These are phyloP conservation scores for Nothoprocta perdicaria DNA, from an alignment of 2,113 vertebrate genomes.

Conservation along the genomic window DNA sequence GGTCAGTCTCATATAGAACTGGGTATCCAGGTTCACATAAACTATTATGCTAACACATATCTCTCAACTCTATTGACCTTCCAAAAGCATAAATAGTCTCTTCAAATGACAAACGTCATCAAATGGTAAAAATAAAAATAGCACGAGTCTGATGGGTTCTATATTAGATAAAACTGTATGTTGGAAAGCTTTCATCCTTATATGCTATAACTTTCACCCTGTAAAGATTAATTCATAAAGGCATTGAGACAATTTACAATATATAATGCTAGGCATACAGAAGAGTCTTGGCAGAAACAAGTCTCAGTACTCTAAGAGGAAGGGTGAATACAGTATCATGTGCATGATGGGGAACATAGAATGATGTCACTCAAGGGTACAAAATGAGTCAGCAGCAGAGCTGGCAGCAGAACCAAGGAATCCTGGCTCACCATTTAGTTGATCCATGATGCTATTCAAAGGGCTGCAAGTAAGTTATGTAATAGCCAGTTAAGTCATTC, in stretches of 20 bases:
- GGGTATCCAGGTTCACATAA: background rate
- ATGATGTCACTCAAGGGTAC: background rate
- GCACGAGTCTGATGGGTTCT: background rate
- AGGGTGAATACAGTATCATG: background rate
- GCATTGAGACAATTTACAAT: background rate
- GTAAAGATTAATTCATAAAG: background rate
- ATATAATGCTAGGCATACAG: background rate
- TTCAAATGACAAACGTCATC: background rate
- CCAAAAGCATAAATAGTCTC: background rate
- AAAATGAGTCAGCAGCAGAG: constrained; percentile 40
- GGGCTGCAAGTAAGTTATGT: background rate
- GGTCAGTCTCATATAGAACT: background rate
- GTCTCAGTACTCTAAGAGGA: background rate
- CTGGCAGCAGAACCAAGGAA: constrained; percentile 17
- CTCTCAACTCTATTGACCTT: background rate
- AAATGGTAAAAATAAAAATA: background rate
- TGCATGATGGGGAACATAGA: background rate
- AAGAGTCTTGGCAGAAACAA: background rate
- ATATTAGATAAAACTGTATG: background rate
- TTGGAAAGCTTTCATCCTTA: background rate
- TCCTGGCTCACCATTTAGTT: constrained; percentile 40
- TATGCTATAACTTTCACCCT: background rate
- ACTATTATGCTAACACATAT: background rate
- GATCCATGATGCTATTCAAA: background rate
- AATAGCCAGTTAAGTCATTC: background rate